phyloP scores from a whole-genome alignment of 2,797 vertebrate species.

The Enteromius paludinosus region DNA sequence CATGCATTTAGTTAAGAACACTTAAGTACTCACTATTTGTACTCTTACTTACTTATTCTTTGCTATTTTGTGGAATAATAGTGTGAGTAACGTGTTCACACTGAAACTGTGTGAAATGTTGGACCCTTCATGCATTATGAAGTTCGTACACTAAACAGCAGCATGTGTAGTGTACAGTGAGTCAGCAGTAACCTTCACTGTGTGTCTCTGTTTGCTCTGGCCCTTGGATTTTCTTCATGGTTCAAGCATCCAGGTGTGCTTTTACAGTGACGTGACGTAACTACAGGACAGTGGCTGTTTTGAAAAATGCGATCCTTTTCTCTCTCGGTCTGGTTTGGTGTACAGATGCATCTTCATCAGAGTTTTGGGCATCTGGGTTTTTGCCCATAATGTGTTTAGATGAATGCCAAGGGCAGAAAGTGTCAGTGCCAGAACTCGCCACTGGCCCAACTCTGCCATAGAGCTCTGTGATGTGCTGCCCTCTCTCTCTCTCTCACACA shows the following conservation, averaged over 20 bases:
- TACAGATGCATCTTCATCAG: slow-evolving; percentile 42
- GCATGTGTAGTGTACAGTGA: not conserved
- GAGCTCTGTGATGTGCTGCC: slow-evolving; percentile 8
- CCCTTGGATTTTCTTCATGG: not conserved
- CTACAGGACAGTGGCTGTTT: not conserved
- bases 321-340: not conserved
- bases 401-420: slow-evolving; percentile 1
- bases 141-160: not conserved
- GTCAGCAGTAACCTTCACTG: not conserved
- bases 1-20: not conserved
- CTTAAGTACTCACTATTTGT: not conserved
- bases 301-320: not conserved
- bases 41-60: not conserved
- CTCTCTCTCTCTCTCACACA: not conserved
- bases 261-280: not conserved
- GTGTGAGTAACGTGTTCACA: not conserved
- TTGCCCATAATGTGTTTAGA: slow-evolving; percentile 1
- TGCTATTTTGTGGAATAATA: not conserved
- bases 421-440: not conserved
- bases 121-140: not conserved
- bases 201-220: not conserved
- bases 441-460: not conserved
- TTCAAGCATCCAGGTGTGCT: not conserved
- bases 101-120: not conserved
- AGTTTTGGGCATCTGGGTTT: slow-evolving; percentile 51